phyloP scores from a whole-genome alignment of 2,888 invertebrate genomes.

The Calliopum simillimum region DNA sequence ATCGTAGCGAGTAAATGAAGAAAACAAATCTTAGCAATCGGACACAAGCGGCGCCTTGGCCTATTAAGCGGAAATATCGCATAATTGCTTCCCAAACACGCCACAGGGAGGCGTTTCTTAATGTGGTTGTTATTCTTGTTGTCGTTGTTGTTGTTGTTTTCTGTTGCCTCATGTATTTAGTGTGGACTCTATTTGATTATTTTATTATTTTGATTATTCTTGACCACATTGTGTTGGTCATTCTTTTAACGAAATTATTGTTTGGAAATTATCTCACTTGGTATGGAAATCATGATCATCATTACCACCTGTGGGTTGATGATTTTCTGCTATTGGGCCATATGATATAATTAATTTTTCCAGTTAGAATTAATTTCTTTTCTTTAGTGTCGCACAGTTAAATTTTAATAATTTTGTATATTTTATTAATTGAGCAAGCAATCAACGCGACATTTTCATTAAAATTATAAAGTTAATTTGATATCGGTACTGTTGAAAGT shows the following conservation, averaged over 20 bases:
- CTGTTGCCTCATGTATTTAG: neutral
- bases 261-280: neutral
- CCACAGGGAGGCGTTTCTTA: slow-evolving; percentile 54
- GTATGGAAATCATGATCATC: slow-evolving; percentile 29
- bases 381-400: neutral
- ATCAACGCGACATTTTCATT: slow-evolving; percentile 59
- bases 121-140: neutral
- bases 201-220: slow-evolving; percentile 16
- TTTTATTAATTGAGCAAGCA: slow-evolving; percentile 58
- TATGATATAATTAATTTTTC: slow-evolving; percentile 57
- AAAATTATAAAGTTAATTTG: slow-evolving; percentile 27
- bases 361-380: too few species aligned
- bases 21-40: slow-evolving; percentile 62
- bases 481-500: neutral
- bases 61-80: slow-evolving; percentile 67
- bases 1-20: neutral
- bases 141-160: neutral
- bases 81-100: slow-evolving; percentile 67
- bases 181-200: neutral
- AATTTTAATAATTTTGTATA: slow-evolving; percentile 52
- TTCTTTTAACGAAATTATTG: neutral
- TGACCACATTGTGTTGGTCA: slow-evolving; percentile 9
- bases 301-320: slow-evolving; percentile 54
- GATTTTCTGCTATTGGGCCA: slow-evolving; percentile 45
- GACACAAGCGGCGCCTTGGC: slow-evolving; percentile 64